Conservation (phyloP, 2,797 vertebrate species). For the Sylvilagus floridanus region DNA sequence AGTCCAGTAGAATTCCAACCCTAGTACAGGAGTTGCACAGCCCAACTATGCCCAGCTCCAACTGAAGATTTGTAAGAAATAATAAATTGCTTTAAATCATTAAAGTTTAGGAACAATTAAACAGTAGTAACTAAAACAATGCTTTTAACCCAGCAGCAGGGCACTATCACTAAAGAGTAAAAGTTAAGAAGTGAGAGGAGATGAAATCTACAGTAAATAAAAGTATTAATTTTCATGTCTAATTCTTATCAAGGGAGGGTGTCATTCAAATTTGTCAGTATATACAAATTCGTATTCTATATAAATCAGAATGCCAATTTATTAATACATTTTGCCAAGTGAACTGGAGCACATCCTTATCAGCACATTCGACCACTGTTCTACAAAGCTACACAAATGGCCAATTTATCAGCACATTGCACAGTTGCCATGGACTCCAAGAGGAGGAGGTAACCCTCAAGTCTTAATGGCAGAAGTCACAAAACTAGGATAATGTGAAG, state of each 20-base stretch:
- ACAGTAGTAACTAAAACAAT: neutral
- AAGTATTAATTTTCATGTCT: neutral
- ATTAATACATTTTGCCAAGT: neutral
- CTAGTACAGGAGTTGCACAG: neutral
- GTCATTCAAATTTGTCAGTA: neutral
- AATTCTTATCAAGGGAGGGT: neutral
- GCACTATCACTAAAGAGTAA: neutral
- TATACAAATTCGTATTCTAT: neutral
- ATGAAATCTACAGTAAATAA: neutral
- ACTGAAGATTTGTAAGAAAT: neutral
- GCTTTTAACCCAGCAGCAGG: neutral
- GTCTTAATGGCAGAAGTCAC: neutral
- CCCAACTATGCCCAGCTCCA: neutral
- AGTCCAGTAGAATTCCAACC: neutral
- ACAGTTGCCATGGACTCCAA: neutral
- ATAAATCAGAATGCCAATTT: conserved; percentile 13
- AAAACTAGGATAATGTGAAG: neutral
- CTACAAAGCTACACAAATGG: neutral
- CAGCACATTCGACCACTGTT: neutral
- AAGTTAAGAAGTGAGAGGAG: neutral
- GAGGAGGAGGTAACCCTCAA: neutral
- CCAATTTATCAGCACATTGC: neutral
- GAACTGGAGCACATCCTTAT: neutral
- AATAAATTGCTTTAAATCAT: neutral
- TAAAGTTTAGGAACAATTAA: neutral